Evolutionary conservation across 2,888 invertebrate genomes (phyloP), one percentile per base, ranked within the genome.

Genomic region (Lepidochrysops patricia): DNA sequence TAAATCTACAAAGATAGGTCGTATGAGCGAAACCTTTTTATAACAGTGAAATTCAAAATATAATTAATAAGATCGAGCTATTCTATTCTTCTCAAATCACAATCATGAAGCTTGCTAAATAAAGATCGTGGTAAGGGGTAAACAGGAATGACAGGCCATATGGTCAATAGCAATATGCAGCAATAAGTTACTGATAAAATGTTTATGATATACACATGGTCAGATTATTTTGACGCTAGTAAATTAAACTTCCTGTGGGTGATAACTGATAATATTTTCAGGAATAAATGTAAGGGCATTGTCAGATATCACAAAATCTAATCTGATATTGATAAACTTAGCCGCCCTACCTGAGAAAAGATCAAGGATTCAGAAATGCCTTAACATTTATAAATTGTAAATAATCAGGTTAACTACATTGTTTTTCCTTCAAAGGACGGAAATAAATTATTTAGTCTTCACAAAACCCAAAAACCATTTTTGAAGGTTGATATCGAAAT

Each of bases 281-380:
- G 73, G 71, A 74, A 75, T 70, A 64, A 67, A 68, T 70, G 70
- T 66, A 74, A 82, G 86, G 85, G 82, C 85, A 86, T 81, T 82
- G 86, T 71, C 85, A 86, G 87, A 86, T 87, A 85, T 65, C 43
- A 54, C 70, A 70, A 70, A 64, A 72, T 75, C 70, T 78, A 76
- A 80, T 80, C 80, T 72, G 77, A 82, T 77, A 76, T 61, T 61
- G 71, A 77, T 76, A 78, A 75, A 66, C 29, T 19, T 19, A 56
- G 15, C 37, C 48, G 23, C 4, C 52, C 6, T n/a, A 5, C n/a
- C 7, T 34, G 7, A 12, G 34, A 7, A 6, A 13, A n/a, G 52
- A 15, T 26, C 26, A 27, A 13, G 27, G 27, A 52, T 52, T 7
- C 52, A 27, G 6, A 27, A 15, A 52, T 43, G 4, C 19, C 6